These are phyloP conservation scores for Acronicta psi DNA, from an alignment of 2,888 invertebrate species.

Conservation along the genomic window DNA sequence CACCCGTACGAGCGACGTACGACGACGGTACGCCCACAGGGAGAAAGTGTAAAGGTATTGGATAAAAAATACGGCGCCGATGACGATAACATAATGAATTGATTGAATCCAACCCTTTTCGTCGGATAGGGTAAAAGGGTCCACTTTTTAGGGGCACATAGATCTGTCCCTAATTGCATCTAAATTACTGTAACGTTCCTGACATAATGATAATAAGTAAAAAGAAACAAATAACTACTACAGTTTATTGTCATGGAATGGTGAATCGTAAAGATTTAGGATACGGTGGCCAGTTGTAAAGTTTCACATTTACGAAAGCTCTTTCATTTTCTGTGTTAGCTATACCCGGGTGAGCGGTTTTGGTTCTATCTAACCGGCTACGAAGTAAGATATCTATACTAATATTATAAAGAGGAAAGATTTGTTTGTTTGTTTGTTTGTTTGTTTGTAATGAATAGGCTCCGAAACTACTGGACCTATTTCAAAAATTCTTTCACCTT, in stretches of 20 bases:
- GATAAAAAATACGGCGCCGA: slow-evolving; percentile 1
- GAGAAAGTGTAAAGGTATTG: neutral
- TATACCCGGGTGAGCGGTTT: neutral
- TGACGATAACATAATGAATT: slow-evolving; percentile 8
- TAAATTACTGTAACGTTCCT: neutral
- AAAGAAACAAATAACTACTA: neutral
- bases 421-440: too few species aligned
- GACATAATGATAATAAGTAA: neutral
- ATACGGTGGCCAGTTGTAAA: too few species aligned
- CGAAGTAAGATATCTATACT: slow-evolving; percentile 4
- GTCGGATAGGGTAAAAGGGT: slow-evolving; percentile 3
- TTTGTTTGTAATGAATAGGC: too few species aligned
- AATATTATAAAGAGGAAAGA: too few species aligned
- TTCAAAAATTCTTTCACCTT: too few species aligned
- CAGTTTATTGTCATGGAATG: neutral
- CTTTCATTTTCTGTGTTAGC: neutral
- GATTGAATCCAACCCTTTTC: slow-evolving; percentile 17
- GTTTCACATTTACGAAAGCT: neutral
- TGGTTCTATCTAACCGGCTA: neutral
- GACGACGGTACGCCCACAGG: too few species aligned
- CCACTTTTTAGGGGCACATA: slow-evolving; percentile 8
- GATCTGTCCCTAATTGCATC: neutral
- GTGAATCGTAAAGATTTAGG: neutral
- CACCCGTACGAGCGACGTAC: too few species aligned
- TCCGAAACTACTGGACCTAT: too few species aligned